phyloP scores from a whole-genome alignment of 2,113 vertebrate species.

The Planiliza haematocheilus region DNA sequence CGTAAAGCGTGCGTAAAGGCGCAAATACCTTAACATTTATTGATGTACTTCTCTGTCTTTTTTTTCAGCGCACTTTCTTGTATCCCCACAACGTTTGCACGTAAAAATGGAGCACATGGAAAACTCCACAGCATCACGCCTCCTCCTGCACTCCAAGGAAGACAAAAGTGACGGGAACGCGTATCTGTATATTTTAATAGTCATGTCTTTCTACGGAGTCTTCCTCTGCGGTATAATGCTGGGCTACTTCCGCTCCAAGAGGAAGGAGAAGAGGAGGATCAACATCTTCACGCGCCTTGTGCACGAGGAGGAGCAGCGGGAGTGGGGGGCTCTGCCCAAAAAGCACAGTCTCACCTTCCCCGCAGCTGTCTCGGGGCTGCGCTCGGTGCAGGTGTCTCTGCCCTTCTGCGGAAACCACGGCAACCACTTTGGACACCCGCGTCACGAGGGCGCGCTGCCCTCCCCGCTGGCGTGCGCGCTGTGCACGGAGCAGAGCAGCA shows the following conservation, averaged over 20 bases:
- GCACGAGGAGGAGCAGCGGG: conserved; percentile 91
- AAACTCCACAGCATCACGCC: conserved; percentile 79
- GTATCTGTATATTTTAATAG: conserved; percentile 91
- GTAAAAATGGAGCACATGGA: conserved; percentile 84
- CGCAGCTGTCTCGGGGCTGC: conserved; percentile 69
- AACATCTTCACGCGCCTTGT: conserved; percentile 88
- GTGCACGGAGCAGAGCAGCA: conserved; percentile 93
- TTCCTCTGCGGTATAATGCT: conserved; percentile 94
- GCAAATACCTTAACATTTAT: neutral
- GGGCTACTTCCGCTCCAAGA: conserved; percentile 94
- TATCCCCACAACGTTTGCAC: neutral
- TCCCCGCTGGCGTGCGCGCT: conserved; percentile 89
- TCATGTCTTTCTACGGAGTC: conserved; percentile 95
- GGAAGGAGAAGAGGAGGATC: conserved; percentile 87
- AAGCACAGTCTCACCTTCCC: conserved; percentile 79
- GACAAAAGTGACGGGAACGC: conserved; percentile 81
- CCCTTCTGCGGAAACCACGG: conserved; percentile 72
- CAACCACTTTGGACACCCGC: conserved; percentile 38
- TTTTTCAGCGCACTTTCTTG: conserved; percentile 6
- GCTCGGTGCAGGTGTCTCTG: conserved; percentile 79
- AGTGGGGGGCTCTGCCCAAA: conserved; percentile 90
- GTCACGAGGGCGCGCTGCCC: conserved; percentile 69
- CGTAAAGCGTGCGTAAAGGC: conserved; percentile 48
- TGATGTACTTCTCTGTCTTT: neutral
- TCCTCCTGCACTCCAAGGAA: conserved; percentile 7